Evolutionary conservation across 2,113 vertebrate genomes (phyloP).

Genomic region (Anolis sagrei): DNA sequence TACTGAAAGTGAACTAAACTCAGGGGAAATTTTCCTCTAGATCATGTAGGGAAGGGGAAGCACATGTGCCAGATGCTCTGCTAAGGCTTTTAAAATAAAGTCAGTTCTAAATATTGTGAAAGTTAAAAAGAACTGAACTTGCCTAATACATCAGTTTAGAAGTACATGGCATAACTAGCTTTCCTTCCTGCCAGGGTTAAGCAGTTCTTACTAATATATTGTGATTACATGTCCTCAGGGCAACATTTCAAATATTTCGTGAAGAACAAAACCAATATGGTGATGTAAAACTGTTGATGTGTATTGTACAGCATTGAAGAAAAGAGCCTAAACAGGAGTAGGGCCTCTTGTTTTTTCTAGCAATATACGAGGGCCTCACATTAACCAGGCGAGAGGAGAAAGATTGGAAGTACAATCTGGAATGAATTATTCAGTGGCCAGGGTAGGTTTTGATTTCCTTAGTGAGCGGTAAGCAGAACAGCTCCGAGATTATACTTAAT

Average conservation of each 20-base stretch:
- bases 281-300: background rate
- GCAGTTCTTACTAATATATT: background rate
- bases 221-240: background rate
- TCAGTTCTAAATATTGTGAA: background rate
- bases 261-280: background rate
- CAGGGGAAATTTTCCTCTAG: background rate
- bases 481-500: background rate
- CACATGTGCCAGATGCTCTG: background rate
- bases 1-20: background rate
- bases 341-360: background rate
- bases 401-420: background rate
- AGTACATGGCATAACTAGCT: background rate
- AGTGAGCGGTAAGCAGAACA: background rate
- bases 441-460: conserved; percentile 3
- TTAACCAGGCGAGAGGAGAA: background rate
- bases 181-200: background rate
- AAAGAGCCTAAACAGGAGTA: background rate
- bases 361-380: background rate
- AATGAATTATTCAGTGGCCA: background rate
- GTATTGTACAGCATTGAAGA: background rate
- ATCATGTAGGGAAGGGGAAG: background rate
- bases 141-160: background rate
- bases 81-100: background rate
- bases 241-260: background rate
- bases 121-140: background rate